Conservation (phyloP, 2,113 vertebrate species). For the Hypanus sabinus region DNA sequence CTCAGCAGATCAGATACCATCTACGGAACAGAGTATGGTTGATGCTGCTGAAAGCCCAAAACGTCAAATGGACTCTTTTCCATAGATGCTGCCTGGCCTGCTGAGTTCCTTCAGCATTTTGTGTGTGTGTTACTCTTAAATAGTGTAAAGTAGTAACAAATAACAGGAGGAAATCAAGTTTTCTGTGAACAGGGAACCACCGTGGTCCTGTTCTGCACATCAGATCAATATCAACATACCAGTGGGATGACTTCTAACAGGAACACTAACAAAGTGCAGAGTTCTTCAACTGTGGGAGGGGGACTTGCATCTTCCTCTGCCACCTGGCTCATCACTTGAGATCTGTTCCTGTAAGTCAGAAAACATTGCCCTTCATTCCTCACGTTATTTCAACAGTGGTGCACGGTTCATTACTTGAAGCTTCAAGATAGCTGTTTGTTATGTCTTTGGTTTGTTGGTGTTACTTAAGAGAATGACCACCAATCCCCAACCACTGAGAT, state of each 20-base stretch:
- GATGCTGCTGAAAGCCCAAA: too few species aligned
- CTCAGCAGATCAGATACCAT: too few species aligned
- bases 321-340: neutral
- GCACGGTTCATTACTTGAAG: neutral
- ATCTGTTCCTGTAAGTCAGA: neutral
- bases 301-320: slow-evolving; percentile 45
- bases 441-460: neutral
- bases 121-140: too few species aligned
- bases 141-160: neutral
- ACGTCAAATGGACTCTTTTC: too few species aligned
- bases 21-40: too few species aligned
- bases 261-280: slow-evolving; percentile 79
- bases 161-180: neutral
- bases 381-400: neutral
- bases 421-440: neutral
- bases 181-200: neutral
- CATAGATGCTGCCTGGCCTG: too few species aligned
- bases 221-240: slow-evolving; percentile 56
- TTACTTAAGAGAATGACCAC: neutral
- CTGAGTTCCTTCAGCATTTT: too few species aligned
- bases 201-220: neutral
- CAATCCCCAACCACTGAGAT: neutral
- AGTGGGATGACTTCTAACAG: slow-evolving; percentile 86
- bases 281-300: slow-evolving; percentile 67
- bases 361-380: neutral